Conservation (phyloP, 2,888 invertebrate genomes). For the Habrosyne pyritoides region DNA sequence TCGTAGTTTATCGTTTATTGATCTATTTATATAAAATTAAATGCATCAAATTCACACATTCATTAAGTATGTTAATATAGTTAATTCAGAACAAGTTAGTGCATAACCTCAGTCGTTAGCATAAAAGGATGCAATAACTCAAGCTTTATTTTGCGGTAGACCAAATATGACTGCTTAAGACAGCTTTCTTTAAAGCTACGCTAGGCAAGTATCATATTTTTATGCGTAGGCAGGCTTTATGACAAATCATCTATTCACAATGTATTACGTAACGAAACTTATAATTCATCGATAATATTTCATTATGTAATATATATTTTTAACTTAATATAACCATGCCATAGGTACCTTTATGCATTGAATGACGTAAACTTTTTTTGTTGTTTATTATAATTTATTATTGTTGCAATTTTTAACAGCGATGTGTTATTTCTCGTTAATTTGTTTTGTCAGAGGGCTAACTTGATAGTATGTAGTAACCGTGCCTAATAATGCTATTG, state of each 20-base stretch:
- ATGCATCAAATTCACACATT: neutral
- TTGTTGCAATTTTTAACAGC: neutral
- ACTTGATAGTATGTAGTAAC: too few relatives aligned
- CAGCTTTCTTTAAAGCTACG: neutral
- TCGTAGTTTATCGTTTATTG: neutral
- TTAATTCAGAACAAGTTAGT: neutral
- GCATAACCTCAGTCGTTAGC: too few relatives aligned
- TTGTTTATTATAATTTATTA: neutral
- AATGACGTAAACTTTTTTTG: neutral
- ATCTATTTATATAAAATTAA: neutral
- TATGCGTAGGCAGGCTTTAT: conserved; percentile 5
- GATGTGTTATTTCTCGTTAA: too few relatives aligned
- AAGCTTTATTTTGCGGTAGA: neutral
- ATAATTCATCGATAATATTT: neutral
- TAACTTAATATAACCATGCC: neutral
- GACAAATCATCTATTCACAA: conserved; percentile 15
- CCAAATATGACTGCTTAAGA: neutral
- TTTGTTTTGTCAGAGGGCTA: too few relatives aligned
- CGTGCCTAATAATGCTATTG: too few relatives aligned
- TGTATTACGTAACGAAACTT: conserved; percentile 14
- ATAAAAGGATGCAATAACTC: neutral
- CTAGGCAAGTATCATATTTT: too few relatives aligned
- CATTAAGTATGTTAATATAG: neutral
- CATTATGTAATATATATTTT: neutral
- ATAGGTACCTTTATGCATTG: too few relatives aligned